These are phyloP conservation scores for Gymnoscopelus microlampas DNA, from an alignment of 2,797 vertebrate genomes.

Conservation along the genomic window DNA sequence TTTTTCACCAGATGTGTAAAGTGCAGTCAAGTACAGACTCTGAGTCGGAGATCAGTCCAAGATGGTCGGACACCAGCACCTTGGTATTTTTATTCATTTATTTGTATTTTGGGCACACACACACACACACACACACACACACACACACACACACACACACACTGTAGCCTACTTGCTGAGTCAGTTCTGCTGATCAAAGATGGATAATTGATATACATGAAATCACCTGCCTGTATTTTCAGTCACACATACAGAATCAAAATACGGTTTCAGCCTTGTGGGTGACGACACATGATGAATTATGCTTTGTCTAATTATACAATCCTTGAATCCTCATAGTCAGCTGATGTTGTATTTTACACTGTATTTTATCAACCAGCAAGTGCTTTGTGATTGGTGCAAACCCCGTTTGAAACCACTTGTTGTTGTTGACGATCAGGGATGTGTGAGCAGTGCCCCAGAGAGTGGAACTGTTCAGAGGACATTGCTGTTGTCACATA, in stretches of 20 bases:
- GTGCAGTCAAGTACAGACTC: constrained; percentile 88
- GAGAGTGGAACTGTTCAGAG: constrained; percentile 53
- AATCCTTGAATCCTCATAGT: no score
- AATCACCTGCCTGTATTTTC: no score
- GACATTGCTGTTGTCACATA: constrained; percentile 41
- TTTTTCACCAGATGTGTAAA: constrained; percentile 81
- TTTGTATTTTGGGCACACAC: not conserved
- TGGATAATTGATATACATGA: no score
- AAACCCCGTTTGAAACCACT: not conserved
- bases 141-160: no score
- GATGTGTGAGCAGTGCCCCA: constrained; percentile 67
- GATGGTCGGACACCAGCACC: constrained; percentile 81
- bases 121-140: not conserved
- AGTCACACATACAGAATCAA: no score
- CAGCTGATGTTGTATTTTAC: no score
- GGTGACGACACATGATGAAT: no score
- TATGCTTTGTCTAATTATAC: no score
- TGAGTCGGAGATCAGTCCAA: constrained; percentile 80
- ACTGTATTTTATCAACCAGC: not conserved
- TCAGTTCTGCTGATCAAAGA: no score
- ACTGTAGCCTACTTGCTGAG: no score
- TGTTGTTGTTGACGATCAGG: constrained; percentile 53
- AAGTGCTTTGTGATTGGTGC: not conserved
- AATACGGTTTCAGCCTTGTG: no score
- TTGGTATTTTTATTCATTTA: constrained; percentile 64